Evolutionary conservation across 2,888 invertebrate species (phyloP), one percentile per base, ranked within the genome.

Genomic region (Microchrysa polita): DNA sequence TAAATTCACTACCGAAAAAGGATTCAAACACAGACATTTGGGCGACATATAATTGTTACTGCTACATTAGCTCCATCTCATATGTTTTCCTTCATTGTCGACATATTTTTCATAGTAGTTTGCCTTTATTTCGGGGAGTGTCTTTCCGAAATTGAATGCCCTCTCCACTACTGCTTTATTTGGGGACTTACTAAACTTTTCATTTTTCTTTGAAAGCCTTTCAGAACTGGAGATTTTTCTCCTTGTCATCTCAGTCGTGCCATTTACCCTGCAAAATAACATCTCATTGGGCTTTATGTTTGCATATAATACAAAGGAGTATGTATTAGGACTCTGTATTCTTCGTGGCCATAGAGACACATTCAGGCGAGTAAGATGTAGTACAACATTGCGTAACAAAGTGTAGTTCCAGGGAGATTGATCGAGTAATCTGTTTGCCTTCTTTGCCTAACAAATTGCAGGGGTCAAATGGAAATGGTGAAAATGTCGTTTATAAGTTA

Each of bases 371-470:
- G 27, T 34, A 34, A 34, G 7, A 34, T 34, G 27, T 34, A 34
- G 27, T 18, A 22, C 65, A 48, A 42, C 5, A 23, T 22, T 12
- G 9, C 16, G 55, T 34, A 55, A 27, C 52, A 53, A 67, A 67
- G 27, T 67, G 67, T 67, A 67, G 67, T 67, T 53, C 67, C 53
- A 67, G 16, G 57, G 69, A 69, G 69, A 69, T 69, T 69, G 69
- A 69, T 69, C 55, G 69, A 55, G 69, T 69, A 69, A 69, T 69
- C 69, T 69, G 69, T 69, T 69, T 69, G 69, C 69, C 69, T 69
- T 69, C 69, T 69, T 57, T 69, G 69, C 69, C 69, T 69, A 69
- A 69, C 69, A 69, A 69, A 69, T 69, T 69, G 69, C 69, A 69
- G 34, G 69, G 69, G 69, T 69, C 69, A 69, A 69, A 69, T 69